Evolutionary conservation across 2,888 invertebrate species (phyloP).

Genomic region (Sicus ferrugineus): DNA sequence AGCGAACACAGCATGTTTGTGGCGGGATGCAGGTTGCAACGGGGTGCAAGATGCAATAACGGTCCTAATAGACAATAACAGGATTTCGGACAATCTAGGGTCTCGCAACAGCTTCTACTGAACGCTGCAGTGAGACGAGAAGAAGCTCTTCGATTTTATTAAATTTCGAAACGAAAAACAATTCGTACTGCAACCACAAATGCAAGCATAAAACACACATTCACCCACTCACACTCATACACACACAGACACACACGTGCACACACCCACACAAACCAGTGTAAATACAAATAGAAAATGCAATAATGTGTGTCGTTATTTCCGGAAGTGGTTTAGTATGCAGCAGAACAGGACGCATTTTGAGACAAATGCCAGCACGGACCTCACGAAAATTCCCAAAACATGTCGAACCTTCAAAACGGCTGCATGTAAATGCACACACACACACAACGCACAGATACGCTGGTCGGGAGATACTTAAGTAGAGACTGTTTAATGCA

Average conservation of each 20-base stretch:
- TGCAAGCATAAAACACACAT: background rate
- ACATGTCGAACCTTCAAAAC: conserved; percentile 7
- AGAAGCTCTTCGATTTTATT: background rate
- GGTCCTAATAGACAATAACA: background rate
- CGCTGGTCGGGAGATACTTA: background rate
- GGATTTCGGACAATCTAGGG: background rate
- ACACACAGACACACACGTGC: background rate
- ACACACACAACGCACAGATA: background rate
- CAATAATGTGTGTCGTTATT: conserved; percentile 21
- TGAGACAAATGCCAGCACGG: background rate
- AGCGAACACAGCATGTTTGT: no score
- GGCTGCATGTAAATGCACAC: background rate
- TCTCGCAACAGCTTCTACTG: background rate
- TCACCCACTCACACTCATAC: background rate
- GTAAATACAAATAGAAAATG: conserved; percentile 12
- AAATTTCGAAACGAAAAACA: background rate
- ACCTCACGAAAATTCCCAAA: background rate
- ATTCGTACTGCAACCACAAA: background rate
- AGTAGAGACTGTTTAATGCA: background rate
- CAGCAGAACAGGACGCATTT: background rate
- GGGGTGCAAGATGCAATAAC: no score
- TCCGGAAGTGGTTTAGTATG: no score
- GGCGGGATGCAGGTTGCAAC: no score
- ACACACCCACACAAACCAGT: background rate
- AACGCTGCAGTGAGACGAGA: background rate